Conservation (phyloP, 35 echinoderm and acorn worm species). For the Chiridota heheva region DNA sequence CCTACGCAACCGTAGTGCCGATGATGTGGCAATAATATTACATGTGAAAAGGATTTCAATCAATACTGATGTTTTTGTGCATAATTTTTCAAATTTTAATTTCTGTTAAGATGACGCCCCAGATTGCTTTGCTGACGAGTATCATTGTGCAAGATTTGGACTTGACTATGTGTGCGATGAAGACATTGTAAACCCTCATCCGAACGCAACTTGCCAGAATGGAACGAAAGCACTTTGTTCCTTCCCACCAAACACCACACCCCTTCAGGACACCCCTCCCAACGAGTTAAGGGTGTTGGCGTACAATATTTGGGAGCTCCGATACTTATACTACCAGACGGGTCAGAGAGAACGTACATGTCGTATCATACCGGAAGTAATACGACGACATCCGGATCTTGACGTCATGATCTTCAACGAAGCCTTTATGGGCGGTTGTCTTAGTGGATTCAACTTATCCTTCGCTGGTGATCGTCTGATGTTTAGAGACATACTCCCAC, state of each 20-base stretch:
- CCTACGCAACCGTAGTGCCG: no score
- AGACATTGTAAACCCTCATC: slow-evolving; percentile 38
- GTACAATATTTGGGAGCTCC: slow-evolving; percentile 72
- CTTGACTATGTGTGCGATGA: slow-evolving; percentile 67
- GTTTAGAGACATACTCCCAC: slow-evolving; percentile 58
- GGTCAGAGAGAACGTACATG: slow-evolving; percentile 45
- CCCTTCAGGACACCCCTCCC: slow-evolving; percentile 22
- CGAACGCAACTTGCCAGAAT: slow-evolving; percentile 43
- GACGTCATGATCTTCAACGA: slow-evolving; percentile 59
- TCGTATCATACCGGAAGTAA: slow-evolving; percentile 32
- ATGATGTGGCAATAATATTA: no score
- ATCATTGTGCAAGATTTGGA: slow-evolving; percentile 56
- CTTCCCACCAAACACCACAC: slow-evolving; percentile 24
- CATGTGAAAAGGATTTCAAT: no score
- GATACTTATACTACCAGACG: slow-evolving; percentile 61
- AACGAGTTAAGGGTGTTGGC: slow-evolving; percentile 22
- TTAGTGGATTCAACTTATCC: slow-evolving; percentile 33
- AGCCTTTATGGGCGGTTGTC: slow-evolving; percentile 57
- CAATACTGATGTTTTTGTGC: no score
- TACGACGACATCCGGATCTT: slow-evolving; percentile 21
- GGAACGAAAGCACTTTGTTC: slow-evolving; percentile 52
- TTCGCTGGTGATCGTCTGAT: slow-evolving; percentile 50
- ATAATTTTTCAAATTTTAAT: no score
- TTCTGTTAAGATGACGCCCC: slow-evolving; percentile 29
- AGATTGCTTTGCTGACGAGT: slow-evolving; percentile 34